A percentile compares a stretch with the other conserved stretches of the same genome.
Evolutionary conservation across 2,888 invertebrate genomes (phyloP).

Genomic region (Meandrusa payeni): DNA sequence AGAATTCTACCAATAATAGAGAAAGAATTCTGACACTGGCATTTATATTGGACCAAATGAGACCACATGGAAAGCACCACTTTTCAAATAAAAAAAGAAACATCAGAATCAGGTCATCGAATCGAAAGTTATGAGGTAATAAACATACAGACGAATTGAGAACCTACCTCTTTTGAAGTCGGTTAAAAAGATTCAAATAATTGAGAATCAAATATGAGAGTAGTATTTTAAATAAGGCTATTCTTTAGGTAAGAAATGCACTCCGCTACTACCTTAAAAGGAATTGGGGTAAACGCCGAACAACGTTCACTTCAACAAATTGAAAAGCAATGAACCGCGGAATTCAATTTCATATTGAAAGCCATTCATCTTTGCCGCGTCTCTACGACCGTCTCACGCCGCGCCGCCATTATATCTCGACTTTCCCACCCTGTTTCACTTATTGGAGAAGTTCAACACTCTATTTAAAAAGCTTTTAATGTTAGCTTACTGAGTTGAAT

Average conservation of each 20-base stretch:
- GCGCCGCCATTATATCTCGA: slow-evolving; percentile 61
- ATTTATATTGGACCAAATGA: too few species aligned
- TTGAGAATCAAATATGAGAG: too few species aligned
- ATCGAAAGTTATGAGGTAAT: too few species aligned
- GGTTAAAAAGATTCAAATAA: too few species aligned
- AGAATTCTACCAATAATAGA: too few species aligned
- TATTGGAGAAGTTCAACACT: slow-evolving; percentile 62
- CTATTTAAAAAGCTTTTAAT: slow-evolving; percentile 38
- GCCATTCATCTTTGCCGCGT: slow-evolving; percentile 80
- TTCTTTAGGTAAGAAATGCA: slow-evolving; percentile 28
- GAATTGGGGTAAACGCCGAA: slow-evolving; percentile 64
- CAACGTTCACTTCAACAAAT: slow-evolving; percentile 77
- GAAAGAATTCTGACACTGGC: too few species aligned
- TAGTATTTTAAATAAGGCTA: slow-evolving; percentile 11
- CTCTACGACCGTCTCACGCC: slow-evolving; percentile 69
- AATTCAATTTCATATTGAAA: slow-evolving; percentile 86
- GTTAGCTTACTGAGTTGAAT: not conserved
- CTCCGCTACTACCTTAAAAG: slow-evolving; percentile 53
- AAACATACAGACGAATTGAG: too few species aligned
- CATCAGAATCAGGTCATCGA: too few species aligned
- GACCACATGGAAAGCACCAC: too few species aligned
- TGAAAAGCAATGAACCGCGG: slow-evolving; percentile 85
- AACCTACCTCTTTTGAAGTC: too few species aligned
- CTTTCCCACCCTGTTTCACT: slow-evolving; percentile 65
- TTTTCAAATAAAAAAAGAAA: too few species aligned